Percentiles rank a stretch among this genome's conserved stretches.
phyloP scores from a whole-genome alignment of 2,888 invertebrate genomes.

The Eilema caniola region DNA sequence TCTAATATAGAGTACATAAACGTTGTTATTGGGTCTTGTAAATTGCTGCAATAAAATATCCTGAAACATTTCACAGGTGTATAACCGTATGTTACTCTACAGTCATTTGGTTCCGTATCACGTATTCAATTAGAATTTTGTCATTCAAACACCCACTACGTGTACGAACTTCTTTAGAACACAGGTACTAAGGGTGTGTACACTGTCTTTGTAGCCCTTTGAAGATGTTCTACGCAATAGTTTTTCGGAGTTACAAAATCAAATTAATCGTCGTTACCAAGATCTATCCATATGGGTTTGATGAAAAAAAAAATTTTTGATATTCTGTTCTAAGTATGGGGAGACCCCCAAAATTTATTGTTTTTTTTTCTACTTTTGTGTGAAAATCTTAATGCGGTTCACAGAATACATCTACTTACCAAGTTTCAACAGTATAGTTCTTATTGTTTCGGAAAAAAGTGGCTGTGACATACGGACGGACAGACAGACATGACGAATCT shows the following conservation, averaged over 20 bases:
- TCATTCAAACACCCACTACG: slow-evolving; percentile 35
- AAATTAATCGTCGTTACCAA: not conserved
- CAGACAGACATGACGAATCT: too few species aligned
- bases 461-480: too few species aligned
- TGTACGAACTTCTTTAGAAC: slow-evolving; percentile 9
- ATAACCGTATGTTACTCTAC: slow-evolving; percentile 17
- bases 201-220: slow-evolving; percentile 13
- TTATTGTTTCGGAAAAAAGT: too few species aligned
- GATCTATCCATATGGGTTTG: too few species aligned
- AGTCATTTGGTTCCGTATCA: slow-evolving; percentile 26
- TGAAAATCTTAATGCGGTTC: too few species aligned
- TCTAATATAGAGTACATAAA: not conserved
- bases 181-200: not conserved
- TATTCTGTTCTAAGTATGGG: too few species aligned
- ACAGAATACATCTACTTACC: too few species aligned
- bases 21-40: slow-evolving; percentile 18
- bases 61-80: slow-evolving; percentile 16
- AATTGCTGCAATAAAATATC: slow-evolving; percentile 20
- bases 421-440: too few species aligned
- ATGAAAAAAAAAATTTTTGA: too few species aligned
- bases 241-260: not conserved
- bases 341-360: too few species aligned
- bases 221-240: slow-evolving; percentile 8
- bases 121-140: slow-evolving; percentile 52
- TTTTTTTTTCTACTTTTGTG: too few species aligned